A percentile compares a stretch with the other conserved stretches of the same genome.
Conservation (phyloP, 2,113 vertebrate species). For the Hydropotes inermis region DNA sequence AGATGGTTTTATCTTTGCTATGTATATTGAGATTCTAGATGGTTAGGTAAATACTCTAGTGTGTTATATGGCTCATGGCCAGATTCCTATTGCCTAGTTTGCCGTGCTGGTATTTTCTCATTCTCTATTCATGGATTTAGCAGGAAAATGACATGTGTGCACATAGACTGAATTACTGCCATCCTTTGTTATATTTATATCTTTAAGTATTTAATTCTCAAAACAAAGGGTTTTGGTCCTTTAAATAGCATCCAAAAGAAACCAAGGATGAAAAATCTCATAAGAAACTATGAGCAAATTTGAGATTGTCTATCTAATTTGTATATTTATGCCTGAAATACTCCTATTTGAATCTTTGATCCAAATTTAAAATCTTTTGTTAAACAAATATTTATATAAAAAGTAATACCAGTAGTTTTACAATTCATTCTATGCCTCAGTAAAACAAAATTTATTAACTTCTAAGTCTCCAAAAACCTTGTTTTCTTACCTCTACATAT, state of each 20-base stretch:
- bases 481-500: neutral
- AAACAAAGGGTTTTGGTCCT: neutral
- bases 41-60: neutral
- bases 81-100: neutral
- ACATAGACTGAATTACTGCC: slow-evolving; percentile 13
- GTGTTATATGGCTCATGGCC: neutral
- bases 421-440: neutral
- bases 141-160: neutral
- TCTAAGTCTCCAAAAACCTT: neutral
- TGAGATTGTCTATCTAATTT: neutral
- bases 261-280: neutral
- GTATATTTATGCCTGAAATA: neutral
- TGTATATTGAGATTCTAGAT: neutral
- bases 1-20: neutral
- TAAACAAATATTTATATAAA: neutral
- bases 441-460: slow-evolving; percentile 38
- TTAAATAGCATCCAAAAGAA: neutral
- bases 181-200: slow-evolving; percentile 27
- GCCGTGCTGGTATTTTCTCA: neutral
- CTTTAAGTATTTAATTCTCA: slow-evolving; percentile 14
- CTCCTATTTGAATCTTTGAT: neutral
- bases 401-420: neutral
- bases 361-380: neutral
- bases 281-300: neutral
- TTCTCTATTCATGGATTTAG: neutral